phyloP scores from a whole-genome alignment of 1,140 invertebrate species.

The Gryon sp. region DNA sequence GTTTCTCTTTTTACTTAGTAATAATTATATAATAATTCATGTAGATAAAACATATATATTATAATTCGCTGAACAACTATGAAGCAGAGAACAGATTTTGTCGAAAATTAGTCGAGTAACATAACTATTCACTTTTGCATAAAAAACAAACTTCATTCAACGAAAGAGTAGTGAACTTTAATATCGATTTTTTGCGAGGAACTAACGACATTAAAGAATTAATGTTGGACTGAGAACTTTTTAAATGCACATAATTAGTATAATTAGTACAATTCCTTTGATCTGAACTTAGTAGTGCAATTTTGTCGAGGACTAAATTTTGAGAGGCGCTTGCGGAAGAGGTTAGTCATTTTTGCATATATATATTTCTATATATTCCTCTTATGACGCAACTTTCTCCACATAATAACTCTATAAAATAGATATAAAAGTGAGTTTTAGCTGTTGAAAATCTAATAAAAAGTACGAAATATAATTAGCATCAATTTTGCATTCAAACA shows the following conservation, averaged over 20 bases:
- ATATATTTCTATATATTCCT: background rate
- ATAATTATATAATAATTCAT: too few relatives aligned
- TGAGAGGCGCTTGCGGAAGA: slow-evolving; percentile 8
- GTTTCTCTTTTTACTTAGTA: too few relatives aligned
- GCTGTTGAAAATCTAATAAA: background rate
- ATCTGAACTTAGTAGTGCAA: slow-evolving; percentile 44
- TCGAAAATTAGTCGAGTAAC: too few relatives aligned
- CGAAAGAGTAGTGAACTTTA: slow-evolving; percentile 23
- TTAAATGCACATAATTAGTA: slow-evolving; percentile 48
- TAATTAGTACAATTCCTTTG: slow-evolving; percentile 55
- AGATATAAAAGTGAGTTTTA: slow-evolving; percentile 11
- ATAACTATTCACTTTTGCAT: too few relatives aligned
- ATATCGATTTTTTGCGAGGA: slow-evolving; percentile 42
- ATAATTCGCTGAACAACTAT: too few relatives aligned
- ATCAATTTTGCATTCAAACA: slow-evolving; percentile 12
- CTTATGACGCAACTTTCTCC: background rate
- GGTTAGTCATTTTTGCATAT: slow-evolving; percentile 38
- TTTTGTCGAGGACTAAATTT: slow-evolving; percentile 35
- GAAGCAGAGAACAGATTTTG: too few relatives aligned
- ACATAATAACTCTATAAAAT: slow-evolving; percentile 6
- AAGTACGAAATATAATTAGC: slow-evolving; percentile 33
- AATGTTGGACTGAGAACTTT: slow-evolving; percentile 37
- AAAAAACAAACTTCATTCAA: slow-evolving; percentile 27
- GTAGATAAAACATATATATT: too few relatives aligned
- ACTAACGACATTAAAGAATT: slow-evolving; percentile 48